Evolutionary conservation across 1,140 invertebrate genomes (phyloP), one percentile per base, ranked within the genome.

Genomic region (Mylabris phalerata): DNA sequence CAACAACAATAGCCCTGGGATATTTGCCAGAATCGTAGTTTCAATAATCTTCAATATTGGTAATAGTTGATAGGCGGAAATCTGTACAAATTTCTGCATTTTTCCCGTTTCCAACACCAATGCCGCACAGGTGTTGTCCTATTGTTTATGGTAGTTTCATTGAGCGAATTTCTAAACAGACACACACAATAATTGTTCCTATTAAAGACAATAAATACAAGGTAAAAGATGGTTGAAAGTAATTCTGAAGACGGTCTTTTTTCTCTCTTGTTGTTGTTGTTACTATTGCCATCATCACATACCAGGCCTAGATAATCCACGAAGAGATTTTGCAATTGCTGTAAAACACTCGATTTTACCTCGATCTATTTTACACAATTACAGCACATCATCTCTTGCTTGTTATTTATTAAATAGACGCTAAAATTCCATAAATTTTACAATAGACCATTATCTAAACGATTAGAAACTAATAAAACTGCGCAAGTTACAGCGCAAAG

Each of bases 161-260:
- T 59, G 60, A 62, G 50, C 57, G 57, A 52, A 59, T 62, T 62
- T 59, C 57, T 62, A 59, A 62, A 62, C 50, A 50, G 47, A 46
- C 51, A 32, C 57, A 46, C 51, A 32, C 57, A 62, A 62, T 62
- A 62, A 62, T 56, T 41, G 46, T 55, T 48, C 57, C 61, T 59
- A 62, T 62, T 63, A 60, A 63, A 60, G 58, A 57, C 61, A 60
- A 57, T 60, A 63, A 63, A 63, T 49, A 57, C 61, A 63, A 63
- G 61, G 61, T 63, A 60, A 62, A 32, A 62, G 32, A 62, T 54
- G 48, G 25, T 47, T 46, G 44, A 43, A 60, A 44, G 60, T 54
- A 58, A 54, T 58, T 62, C 60, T 49, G 54, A 56, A 48, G 54
- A 63, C 52, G 60, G 60, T 63, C 60, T 63, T 49, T 32, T 32